Percentiles rank a stretch among this genome's conserved stretches.
These are phyloP conservation scores for Glyptemys insculpta DNA, from an alignment of 2,797 vertebrate species.

Conservation along the genomic window DNA sequence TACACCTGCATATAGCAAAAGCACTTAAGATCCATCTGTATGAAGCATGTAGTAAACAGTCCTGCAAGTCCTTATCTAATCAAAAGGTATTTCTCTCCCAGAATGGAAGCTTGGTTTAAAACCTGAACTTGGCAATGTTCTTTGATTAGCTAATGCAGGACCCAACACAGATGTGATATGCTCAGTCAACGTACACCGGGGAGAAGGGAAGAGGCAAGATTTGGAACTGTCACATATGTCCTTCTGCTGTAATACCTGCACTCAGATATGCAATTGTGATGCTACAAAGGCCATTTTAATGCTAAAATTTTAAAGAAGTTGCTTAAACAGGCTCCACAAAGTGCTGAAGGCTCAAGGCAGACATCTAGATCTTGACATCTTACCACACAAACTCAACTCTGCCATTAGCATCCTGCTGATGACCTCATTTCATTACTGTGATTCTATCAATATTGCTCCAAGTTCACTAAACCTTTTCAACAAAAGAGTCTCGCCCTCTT, in stretches of 20 bases:
- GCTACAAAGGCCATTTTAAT: not conserved
- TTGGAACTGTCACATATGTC: not conserved
- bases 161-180: not conserved
- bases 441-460: constrained; percentile 70
- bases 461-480: constrained; percentile 58
- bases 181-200: not conserved
- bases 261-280: not conserved
- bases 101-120: not conserved
- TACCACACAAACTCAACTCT: constrained; percentile 36
- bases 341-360: not conserved
- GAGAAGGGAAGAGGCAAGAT: not conserved
- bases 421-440: constrained; percentile 72
- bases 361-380: constrained; percentile 55
- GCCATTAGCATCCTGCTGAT: constrained; percentile 55
- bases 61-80: accelerated
- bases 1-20: constrained; percentile 86
- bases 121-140: not conserved
- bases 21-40: not conserved
- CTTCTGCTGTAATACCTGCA: not conserved
- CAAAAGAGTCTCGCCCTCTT: constrained; percentile 73
- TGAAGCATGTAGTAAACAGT: not conserved
- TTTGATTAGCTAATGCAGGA: not conserved
- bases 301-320: not conserved
- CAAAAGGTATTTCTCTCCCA: not conserved
- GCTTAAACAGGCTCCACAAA: not conserved